phyloP scores from a whole-genome alignment of 2,888 invertebrate genomes.

The Tortrix viridana region DNA sequence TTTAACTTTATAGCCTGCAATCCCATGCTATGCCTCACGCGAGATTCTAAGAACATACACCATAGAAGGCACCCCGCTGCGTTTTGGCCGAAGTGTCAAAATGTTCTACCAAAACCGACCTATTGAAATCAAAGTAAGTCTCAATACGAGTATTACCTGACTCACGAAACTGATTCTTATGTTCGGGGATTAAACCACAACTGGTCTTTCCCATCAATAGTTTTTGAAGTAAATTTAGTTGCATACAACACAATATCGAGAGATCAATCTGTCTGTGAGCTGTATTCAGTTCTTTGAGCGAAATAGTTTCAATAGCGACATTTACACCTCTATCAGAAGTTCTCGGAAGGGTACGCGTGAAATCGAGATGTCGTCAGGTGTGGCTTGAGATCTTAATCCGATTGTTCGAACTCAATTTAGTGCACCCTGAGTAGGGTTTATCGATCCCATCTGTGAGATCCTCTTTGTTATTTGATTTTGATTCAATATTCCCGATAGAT shows the following conservation, averaged over 20 bases:
- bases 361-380: slow-evolving; percentile 72
- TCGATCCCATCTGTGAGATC: slow-evolving; percentile 36
- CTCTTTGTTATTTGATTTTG: slow-evolving; percentile 18
- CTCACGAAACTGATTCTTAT: slow-evolving; percentile 30
- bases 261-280: slow-evolving; percentile 62
- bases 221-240: background rate
- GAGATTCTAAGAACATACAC: slow-evolving; percentile 75
- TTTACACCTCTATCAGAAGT: slow-evolving; percentile 63
- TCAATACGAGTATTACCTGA: slow-evolving; percentile 29
- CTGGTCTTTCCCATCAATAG: background rate
- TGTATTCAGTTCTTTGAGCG: slow-evolving; percentile 57
- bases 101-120: slow-evolving; percentile 74
- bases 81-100: slow-evolving; percentile 82
- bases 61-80: slow-evolving; percentile 69
- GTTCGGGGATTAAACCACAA: slow-evolving; percentile 6
- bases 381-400: slow-evolving; percentile 64
- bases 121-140: slow-evolving; percentile 48
- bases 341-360: slow-evolving; percentile 68
- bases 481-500: slow-evolving; percentile 1
- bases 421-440: slow-evolving; percentile 42
- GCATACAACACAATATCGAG: slow-evolving; percentile 54
- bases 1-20: slow-evolving; percentile 40
- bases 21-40: slow-evolving; percentile 73
- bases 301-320: slow-evolving; percentile 63
- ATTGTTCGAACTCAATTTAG: slow-evolving; percentile 54